Evolutionary conservation across 2,797 vertebrate species (phyloP), one percentile per base, ranked within the genome.

Genomic region (Melanotaenia boesemani): DNA sequence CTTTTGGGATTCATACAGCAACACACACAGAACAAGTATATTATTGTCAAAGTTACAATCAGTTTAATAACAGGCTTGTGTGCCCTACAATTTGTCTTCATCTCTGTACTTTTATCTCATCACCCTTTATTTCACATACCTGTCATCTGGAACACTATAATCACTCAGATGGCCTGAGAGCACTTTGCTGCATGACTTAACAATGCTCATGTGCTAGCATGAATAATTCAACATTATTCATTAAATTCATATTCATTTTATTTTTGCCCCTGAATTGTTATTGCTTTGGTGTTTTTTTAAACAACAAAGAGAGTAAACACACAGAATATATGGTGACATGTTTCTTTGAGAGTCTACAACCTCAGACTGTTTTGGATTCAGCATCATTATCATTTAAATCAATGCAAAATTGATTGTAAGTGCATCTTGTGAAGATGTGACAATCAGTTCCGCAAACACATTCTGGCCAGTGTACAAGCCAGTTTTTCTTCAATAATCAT

Each of bases 401-500:
- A 36, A 70, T 52, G 34, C 34, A 67, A 77, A 59, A 54, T 34
- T 39, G 37, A 74, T 86, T 80, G 81, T 85, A 82, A 63, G 41
- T 83, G 54, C 63, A 80, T 68, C 30, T 30, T 67, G 69, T 82
- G 59, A 67, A 66, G 24, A 65, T 74, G 65, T 74, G 62, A 79
- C 68, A 52, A 72, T 54, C 28, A 10, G 65, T 64, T 44, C 74
- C 34, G 65, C 48, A 62, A 63, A 58, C 28, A 30, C 34, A 79
- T 57, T 63, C 12, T 68, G 30, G 9, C 57, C 30, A 20, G n/a
- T n/a, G 57, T 28, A 73, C 59, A 75, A 73, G 67, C 34, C 8
- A 84, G 68, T 65, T 90, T 82, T 73, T 87, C 70, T 20, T 5
- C 70, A 88, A 90, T 59, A 93, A 91, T 92, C 74, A 91, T 93